Evolutionary conservation across 2,888 invertebrate species (phyloP), one percentile per base, ranked within the genome.

Genomic region (Latrodectus elegans): DNA sequence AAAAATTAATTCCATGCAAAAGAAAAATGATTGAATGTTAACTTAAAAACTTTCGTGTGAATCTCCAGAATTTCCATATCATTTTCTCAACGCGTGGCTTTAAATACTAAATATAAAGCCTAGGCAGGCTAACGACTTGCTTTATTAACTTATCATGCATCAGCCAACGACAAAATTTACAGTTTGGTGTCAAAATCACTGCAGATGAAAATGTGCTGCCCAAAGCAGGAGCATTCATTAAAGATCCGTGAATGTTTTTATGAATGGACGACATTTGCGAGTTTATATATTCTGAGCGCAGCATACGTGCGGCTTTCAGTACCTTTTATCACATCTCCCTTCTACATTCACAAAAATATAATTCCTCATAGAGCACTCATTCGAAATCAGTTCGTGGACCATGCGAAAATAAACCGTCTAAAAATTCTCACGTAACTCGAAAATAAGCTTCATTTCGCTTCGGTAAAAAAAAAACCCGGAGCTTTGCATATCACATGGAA

Each of bases 401-500:
- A 65, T 81, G 81, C 64, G 22, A 77, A 67, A 65, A n/a, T 77
- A 49, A 38, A 70, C 67, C 52, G 22, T 10, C 38, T 52, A 77
- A 77, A 77, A 77, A 67, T 17, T 68, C 52, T 67, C 68, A 52
- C 71, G 71, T 51, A 38, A 49, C 51, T 71, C 15, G 11, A 26
- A 53, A n/a, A 55, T 22, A 55, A 49, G 74, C 60, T 22, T 52
- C 75, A 26, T 11, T 14, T 60, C 67, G 65, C 52, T 72, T 71
- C 53, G 17, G 60, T 60, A 6, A 6, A n/a, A 15, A 60, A 60
- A n/a, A 15, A 15, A 15, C 60, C 8, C 60, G 60, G 60, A 60
- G 60, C 60, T 49, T 80, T 72, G 72, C 72, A 72, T 80, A 72
- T 70, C 80, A 72, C 64, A 72, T 67, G 26, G 14, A 70, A 84